These are phyloP conservation scores for Sturnus vulgaris DNA, from an alignment of 2,113 vertebrate species.

Conservation along the genomic window DNA sequence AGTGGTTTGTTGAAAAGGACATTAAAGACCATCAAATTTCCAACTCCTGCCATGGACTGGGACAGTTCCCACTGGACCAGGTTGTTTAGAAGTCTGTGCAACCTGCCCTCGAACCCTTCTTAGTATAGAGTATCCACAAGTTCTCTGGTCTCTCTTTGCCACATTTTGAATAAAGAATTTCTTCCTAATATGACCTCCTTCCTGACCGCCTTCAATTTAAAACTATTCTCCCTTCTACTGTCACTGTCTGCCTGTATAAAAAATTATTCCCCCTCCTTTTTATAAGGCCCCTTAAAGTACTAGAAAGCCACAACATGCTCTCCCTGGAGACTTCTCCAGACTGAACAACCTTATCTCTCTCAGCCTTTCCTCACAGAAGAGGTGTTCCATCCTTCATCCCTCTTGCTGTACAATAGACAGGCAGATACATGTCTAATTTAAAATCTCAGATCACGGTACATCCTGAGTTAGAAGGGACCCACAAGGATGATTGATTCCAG, in stretches of 20 bases:
- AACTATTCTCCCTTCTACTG: neutral
- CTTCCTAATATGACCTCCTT: neutral
- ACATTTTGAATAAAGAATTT: neutral
- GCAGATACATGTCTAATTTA: neutral
- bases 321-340: neutral
- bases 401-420: accelerated
- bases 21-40: neutral
- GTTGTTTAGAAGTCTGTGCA: neutral
- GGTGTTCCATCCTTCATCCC: neutral
- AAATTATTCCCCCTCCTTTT: neutral
- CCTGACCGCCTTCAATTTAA: neutral
- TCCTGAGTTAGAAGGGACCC: neutral
- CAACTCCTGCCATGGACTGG: neutral
- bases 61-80: neutral
- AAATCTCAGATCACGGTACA: neutral
- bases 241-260: neutral
- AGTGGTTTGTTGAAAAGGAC: neutral
- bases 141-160: neutral
- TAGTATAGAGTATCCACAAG: too few species aligned
- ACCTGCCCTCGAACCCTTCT: neutral
- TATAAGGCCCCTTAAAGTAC: neutral
- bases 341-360: neutral
- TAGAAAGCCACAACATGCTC: accelerated
- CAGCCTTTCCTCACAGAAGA: neutral
- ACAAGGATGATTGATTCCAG: neutral